Base-by-base conservation (phyloP, 2,797 vertebrate genomes). In the Myripristis jacobus region DNA sequence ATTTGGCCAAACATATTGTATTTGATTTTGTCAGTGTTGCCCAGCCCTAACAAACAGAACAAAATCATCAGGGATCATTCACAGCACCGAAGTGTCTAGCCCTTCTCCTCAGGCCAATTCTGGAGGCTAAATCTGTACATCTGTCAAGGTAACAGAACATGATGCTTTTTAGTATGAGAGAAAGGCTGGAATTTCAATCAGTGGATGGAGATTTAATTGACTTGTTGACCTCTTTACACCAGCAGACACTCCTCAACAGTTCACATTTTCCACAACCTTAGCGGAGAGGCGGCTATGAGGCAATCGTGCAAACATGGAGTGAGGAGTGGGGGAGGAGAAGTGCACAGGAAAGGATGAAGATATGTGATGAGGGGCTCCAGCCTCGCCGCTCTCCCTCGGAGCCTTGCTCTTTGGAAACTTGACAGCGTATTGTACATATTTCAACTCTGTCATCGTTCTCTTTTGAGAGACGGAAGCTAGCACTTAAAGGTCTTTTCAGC, bases 401-500 rank as follows among this genome's bases (percentile, higher is more conserved):
- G 24, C 3, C 12, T 12, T 0, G 11, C 38, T 21, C 51, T 65
- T 68, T 25, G 41, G 47, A 38, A 60, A 53, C 52, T 43, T 50
- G 13, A 65, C 54, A 66, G 9, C 4, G 4, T 19, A 54, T 50
- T 41, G 22, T 50, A 16, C 36, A 68, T 29, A 41, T 34, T 71
- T 62, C 16, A 70, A 13, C 43, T 36, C 59, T 11, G 63, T 76
- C 43, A 62, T 48, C 47, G 68, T 58, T 48, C 46, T 61, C 48
- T 57, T 70, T 47, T 19, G 16, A 61, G 57, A 56, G 60, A 70
- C 43, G 29, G 66, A 87, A 80, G 78, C 64, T 73, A 52, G 29
- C 16, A 60, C 34, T 41, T 25, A 77, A 82, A 41, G 52, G 58
- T 52, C 13, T 78, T 76, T 84, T 79, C 77, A 66, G 67, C 66